Conservation (phyloP, 2,797 vertebrate species). For the Avahi laniger region DNA sequence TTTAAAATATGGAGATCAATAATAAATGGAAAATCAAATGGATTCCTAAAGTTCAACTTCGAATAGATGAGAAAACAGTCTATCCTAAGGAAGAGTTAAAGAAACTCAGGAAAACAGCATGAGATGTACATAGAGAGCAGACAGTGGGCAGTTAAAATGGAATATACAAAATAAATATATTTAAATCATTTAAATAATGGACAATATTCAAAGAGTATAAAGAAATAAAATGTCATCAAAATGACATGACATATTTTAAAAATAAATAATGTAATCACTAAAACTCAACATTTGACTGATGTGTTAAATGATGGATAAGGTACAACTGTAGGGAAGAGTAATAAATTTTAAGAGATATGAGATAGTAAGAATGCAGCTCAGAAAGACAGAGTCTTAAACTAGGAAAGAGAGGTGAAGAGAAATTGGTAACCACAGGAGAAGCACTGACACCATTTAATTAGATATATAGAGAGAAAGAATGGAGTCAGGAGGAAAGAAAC, state of each 20-base stretch:
- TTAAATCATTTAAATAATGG: background rate
- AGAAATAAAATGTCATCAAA: background rate
- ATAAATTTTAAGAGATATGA: background rate
- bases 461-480: background rate
- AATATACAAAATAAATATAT: background rate
- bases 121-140: background rate
- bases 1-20: background rate
- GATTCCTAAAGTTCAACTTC: background rate
- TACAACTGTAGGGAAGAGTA: background rate
- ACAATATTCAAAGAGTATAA: background rate
- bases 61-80: background rate
- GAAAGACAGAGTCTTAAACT: background rate
- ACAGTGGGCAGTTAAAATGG: background rate
- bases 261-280: background rate
- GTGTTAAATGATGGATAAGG: background rate
- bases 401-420: background rate
- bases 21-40: background rate
- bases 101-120: background rate
- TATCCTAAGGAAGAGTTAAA: background rate
- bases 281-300: background rate
- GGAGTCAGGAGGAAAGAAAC: background rate
- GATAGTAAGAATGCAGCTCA: background rate
- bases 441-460: background rate
- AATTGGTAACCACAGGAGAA: background rate
- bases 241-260: background rate